These are phyloP conservation scores for Cichladusa arquata DNA, from an alignment of 2,113 vertebrate genomes.

Conservation along the genomic window DNA sequence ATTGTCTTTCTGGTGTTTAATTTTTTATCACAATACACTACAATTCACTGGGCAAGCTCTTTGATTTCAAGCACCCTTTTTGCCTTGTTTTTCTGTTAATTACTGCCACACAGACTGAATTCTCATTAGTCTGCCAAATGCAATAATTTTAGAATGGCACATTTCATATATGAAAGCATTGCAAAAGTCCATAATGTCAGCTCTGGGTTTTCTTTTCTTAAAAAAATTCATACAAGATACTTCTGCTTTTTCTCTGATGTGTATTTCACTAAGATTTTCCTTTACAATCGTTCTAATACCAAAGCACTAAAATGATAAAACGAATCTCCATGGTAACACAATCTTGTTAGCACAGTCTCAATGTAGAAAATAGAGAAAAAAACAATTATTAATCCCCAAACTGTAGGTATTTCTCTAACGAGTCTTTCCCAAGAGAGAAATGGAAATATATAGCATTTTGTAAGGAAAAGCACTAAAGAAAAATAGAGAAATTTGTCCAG, in stretches of 20 bases:
- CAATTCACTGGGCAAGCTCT: neutral
- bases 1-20: neutral
- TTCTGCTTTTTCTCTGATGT: neutral
- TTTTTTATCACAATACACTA: neutral
- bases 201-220: neutral
- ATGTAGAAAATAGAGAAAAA: neutral
- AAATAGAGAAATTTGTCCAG: neutral
- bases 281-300: neutral
- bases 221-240: neutral
- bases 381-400: neutral
- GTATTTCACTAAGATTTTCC: neutral
- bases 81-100: neutral
- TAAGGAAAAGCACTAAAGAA: neutral
- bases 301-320: neutral
- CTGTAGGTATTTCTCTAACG: neutral
- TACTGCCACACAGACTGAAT: neutral
- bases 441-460: neutral
- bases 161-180: neutral
- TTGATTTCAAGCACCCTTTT: neutral
- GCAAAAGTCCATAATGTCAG: neutral
- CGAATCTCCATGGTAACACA: neutral
- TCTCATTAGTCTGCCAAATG: neutral
- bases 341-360: neutral
- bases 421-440: neutral
- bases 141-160: neutral